phyloP scores from a whole-genome alignment of 2,797 vertebrate genomes.

The Lacerta agilis region DNA sequence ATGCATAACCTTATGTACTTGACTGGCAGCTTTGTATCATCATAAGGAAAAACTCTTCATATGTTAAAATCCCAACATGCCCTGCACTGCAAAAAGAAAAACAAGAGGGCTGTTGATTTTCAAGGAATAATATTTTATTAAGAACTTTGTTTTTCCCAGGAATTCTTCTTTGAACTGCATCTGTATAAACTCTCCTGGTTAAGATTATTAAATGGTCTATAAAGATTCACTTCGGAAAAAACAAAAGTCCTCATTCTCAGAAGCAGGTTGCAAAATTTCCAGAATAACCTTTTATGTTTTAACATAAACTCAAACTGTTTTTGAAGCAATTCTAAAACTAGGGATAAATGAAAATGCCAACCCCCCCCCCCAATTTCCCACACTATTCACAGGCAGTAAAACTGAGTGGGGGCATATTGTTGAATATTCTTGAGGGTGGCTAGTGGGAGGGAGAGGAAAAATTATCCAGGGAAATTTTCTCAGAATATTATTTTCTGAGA shows the following conservation, averaged over 20 bases:
- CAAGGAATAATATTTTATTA: constrained; percentile 13
- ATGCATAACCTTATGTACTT: not conserved
- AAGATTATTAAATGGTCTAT: constrained; percentile 45
- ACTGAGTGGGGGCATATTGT: no score
- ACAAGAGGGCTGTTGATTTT: not conserved
- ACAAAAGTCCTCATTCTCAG: constrained; percentile 45
- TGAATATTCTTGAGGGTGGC: no score
- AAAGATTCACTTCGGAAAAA: constrained; percentile 54
- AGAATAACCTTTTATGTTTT: constrained; percentile 44
- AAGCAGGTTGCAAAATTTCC: constrained; percentile 23
- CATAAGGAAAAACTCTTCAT: not conserved
- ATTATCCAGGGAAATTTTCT: no score
- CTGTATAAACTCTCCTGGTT: constrained; percentile 42
- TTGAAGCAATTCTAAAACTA: not conserved
- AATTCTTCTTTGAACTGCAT: constrained; percentile 34
- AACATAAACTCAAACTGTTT: constrained; percentile 34
- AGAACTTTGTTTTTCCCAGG: not conserved
- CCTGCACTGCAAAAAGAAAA: not conserved
- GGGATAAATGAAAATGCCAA: not conserved
- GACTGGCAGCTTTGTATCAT: not conserved
- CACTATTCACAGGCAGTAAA: no score
- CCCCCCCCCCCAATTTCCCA: no score
- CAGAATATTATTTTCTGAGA: no score
- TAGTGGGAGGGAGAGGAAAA: no score
- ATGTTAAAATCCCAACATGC: not conserved